Conservation (phyloP, 2,797 vertebrate genomes). For the Moxostoma hubbsi region DNA sequence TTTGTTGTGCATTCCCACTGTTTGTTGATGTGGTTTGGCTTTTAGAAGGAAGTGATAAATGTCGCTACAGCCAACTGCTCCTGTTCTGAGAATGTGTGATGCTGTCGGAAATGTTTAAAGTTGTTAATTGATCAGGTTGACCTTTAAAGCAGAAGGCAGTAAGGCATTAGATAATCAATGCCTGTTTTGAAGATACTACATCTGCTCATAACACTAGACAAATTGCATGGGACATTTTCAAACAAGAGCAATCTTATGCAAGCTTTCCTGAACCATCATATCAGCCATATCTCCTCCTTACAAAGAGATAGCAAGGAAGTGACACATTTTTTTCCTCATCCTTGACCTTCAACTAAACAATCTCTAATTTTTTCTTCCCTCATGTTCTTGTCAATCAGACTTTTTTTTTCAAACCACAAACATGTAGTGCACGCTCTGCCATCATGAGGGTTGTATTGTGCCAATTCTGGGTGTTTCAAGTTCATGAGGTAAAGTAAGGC, state of each 20-base stretch:
- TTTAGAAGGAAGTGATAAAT: constrained; percentile 9
- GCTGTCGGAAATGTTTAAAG: neutral
- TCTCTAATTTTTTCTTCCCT: neutral
- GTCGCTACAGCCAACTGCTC: constrained; percentile 10
- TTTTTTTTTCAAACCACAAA: neutral
- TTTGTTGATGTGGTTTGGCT: neutral
- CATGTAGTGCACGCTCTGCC: neutral
- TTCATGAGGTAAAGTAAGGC: constrained; percentile 13
- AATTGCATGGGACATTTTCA: neutral
- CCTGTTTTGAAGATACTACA: neutral
- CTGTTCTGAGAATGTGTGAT: constrained; percentile 12
- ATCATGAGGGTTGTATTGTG: neutral
- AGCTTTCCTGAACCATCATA: neutral
- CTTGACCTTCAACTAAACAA: constrained; percentile 23
- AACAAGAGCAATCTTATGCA: neutral
- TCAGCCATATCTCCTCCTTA: neutral
- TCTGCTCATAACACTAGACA: neutral
- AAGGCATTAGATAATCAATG: neutral
- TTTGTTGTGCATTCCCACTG: neutral
- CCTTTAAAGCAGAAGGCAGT: constrained; percentile 9
- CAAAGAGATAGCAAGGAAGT: neutral
- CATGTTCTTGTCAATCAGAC: neutral
- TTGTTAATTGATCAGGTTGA: neutral
- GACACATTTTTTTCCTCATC: neutral
- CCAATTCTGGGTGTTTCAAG: neutral